Conservation (phyloP, 2,113 vertebrate species). For the Philantomba maxwellii region DNA sequence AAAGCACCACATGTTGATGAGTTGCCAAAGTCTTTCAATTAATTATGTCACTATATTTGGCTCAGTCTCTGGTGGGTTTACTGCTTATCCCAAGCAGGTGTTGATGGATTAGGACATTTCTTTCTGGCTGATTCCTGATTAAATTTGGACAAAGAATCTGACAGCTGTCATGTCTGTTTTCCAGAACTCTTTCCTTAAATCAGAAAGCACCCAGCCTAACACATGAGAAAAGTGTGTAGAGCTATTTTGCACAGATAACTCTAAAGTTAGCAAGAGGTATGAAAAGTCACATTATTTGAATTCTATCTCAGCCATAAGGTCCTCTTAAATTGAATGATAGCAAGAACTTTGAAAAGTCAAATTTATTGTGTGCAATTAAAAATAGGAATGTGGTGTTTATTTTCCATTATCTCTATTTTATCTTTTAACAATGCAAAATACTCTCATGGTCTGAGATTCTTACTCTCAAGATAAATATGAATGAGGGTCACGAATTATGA, state of each 20-base stretch:
- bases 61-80: slow-evolving; percentile 44
- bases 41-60: slow-evolving; percentile 64
- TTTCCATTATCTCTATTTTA: background rate
- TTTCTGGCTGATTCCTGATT: slow-evolving; percentile 56
- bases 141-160: slow-evolving; percentile 54
- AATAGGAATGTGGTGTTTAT: background rate
- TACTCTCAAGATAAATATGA: background rate
- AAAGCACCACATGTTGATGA: background rate
- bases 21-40: slow-evolving; percentile 56
- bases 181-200: slow-evolving; percentile 2
- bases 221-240: background rate
- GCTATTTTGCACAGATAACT: background rate
- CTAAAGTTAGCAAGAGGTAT: background rate
- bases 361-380: background rate
- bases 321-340: background rate
- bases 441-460: background rate
- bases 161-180: slow-evolving; percentile 51
- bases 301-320: background rate
- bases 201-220: background rate
- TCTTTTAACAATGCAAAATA: background rate
- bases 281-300: background rate
- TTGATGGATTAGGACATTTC: slow-evolving; percentile 59
- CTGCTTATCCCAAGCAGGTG: slow-evolving; percentile 61
- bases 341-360: background rate
- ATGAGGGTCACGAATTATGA: background rate